Conservation (phyloP, 2,888 invertebrate genomes). For the Volucella inflata region DNA sequence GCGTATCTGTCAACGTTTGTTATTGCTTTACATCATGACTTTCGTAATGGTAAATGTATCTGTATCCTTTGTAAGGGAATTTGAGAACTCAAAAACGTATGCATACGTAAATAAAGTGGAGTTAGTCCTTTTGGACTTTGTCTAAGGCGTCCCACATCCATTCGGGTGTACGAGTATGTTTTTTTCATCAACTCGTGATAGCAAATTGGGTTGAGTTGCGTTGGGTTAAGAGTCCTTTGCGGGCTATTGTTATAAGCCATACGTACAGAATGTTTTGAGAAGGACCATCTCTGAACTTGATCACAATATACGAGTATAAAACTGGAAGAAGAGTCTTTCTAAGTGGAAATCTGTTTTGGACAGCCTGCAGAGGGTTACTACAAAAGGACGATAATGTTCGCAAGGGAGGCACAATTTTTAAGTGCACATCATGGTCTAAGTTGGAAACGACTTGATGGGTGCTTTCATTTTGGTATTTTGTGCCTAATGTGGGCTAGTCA, state of each 20-base stretch:
- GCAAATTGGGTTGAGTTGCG: not conserved
- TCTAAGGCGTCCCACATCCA: no score
- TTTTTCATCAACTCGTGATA: not conserved
- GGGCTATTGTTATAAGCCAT: conserved; percentile 10
- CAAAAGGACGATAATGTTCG: conserved; percentile 13
- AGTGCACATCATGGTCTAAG: not conserved
- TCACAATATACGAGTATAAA: conserved; percentile 2
- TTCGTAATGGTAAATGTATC: no score
- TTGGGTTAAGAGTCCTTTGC: conserved; percentile 27
- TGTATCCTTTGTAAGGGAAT: no score
- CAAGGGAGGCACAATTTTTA: conserved; percentile 15
- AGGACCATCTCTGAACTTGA: not conserved
- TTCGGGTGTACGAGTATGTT: not conserved
- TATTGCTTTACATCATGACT: not conserved
- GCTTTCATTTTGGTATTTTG: conserved; percentile 11
- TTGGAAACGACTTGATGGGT: conserved; percentile 4
- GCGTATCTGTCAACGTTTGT: conserved; percentile 5
- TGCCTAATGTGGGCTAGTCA: not conserved
- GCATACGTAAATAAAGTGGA: no score
- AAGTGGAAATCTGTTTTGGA: conserved; percentile 28
- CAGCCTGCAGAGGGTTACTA: not conserved
- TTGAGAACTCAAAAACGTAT: no score
- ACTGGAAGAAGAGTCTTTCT: not conserved
- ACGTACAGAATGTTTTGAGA: not conserved
- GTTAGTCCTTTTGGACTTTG: no score